Evolutionary conservation across 2,113 vertebrate species (phyloP).

Genomic region (Tichodroma muraria): DNA sequence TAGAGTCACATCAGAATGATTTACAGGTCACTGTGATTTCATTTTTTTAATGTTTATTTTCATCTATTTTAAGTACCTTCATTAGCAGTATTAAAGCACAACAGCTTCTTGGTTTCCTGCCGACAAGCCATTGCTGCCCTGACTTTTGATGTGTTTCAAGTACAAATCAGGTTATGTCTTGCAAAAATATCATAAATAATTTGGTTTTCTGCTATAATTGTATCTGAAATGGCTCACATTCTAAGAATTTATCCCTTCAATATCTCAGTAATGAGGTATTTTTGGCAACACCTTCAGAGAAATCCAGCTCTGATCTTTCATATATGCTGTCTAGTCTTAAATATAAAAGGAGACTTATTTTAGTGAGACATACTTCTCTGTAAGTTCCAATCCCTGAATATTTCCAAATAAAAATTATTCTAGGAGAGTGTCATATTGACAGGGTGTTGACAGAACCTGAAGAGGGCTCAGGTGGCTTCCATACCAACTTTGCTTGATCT

Average conservation of each 20-base stretch:
- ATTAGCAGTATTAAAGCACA: neutral
- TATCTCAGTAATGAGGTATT: neutral
- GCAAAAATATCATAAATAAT: conserved; percentile 27
- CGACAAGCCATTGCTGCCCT: neutral
- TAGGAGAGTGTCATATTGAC: neutral
- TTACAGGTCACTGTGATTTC: neutral
- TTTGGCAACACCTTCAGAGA: neutral
- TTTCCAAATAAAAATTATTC: neutral
- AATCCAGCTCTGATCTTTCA: conserved; percentile 2
- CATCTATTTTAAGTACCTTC: neutral
- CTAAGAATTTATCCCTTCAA: neutral
- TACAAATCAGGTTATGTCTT: neutral
- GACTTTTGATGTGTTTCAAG: neutral
- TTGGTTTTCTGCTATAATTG: neutral
- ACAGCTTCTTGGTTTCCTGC: neutral
- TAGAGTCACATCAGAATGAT: neutral
- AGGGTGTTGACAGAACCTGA: neutral
- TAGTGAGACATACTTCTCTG: neutral
- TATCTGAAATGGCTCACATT: neutral
- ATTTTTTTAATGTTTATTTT: neutral
- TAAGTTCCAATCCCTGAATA: neutral
- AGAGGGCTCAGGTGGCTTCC: neutral
- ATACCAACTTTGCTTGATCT: neutral
- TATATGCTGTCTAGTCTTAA: neutral
- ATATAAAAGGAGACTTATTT: neutral